Percentiles rank a stretch among this genome's conserved stretches.
These are phyloP conservation scores for Amphipoea oculea DNA, from an alignment of 2,888 invertebrate species.

Conservation along the genomic window DNA sequence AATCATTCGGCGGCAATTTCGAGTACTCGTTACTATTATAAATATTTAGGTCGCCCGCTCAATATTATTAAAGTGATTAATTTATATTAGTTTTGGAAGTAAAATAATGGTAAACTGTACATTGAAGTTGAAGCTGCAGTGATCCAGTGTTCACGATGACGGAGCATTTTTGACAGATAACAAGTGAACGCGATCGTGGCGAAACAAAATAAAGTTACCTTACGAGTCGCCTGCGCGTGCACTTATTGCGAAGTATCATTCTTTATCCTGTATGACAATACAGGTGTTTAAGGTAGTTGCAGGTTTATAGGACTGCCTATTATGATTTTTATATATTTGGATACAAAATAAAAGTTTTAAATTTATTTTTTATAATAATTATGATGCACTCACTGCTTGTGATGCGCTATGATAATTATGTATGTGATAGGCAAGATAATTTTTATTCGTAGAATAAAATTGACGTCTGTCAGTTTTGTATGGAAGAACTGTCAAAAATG, in stretches of 20 bases:
- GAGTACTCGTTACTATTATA: slow-evolving; percentile 72
- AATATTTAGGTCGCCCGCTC: slow-evolving; percentile 59
- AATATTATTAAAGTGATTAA: slow-evolving; percentile 58
- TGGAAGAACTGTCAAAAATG: too few species aligned
- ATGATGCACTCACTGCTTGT: not conserved
- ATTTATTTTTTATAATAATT: not conserved
- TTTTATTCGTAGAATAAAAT: too few species aligned
- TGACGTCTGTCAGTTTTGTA: too few species aligned
- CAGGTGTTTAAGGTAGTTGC: not conserved
- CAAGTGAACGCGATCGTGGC: slow-evolving; percentile 60
- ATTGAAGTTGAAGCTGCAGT: slow-evolving; percentile 17
- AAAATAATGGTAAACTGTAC: slow-evolving; percentile 20
- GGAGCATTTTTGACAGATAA: slow-evolving; percentile 67
- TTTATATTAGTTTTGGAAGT: slow-evolving; percentile 33
- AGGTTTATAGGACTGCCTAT: not conserved
- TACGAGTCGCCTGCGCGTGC: slow-evolving; percentile 49
- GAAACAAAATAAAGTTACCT: slow-evolving; percentile 64
- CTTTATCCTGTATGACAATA: slow-evolving; percentile 27
- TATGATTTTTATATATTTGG: not conserved
- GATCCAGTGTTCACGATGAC: slow-evolving; percentile 68
- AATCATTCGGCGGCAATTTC: slow-evolving; percentile 84
- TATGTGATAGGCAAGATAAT: not conserved
- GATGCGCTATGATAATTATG: not conserved
- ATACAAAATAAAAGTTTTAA: not conserved
- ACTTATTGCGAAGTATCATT: slow-evolving; percentile 51